A percentile compares a stretch with the other conserved stretches of the same genome.
Conservation (phyloP, 2,888 invertebrate species). For the Chrysolina haemoptera region DNA sequence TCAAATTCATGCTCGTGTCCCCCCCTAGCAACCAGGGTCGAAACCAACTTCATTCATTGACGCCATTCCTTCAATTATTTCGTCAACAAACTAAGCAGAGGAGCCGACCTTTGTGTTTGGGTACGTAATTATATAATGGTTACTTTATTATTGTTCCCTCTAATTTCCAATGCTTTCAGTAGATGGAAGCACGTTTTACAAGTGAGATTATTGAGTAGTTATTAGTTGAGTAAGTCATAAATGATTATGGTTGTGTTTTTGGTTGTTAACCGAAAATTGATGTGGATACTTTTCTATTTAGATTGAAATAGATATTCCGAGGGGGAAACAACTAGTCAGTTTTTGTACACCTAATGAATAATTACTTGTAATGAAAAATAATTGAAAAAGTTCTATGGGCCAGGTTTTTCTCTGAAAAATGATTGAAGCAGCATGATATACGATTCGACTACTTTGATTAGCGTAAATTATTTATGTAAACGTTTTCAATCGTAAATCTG, state of each 20-base stretch:
- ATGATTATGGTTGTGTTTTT: neutral
- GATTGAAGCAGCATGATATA: no score
- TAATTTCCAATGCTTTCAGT: conserved; percentile 42
- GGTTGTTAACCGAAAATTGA: neutral
- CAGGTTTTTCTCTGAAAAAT: no score
- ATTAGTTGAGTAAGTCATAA: conserved; percentile 6
- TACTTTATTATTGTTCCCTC: conserved; percentile 39
- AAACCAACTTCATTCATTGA: conserved; percentile 31
- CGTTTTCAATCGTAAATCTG: no score
- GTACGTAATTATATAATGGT: conserved; percentile 30
- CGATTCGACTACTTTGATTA: no score
- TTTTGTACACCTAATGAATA: no score
- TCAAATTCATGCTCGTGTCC: neutral
- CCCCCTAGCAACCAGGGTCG: neutral
- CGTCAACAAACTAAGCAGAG: neutral
- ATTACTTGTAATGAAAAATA: no score
- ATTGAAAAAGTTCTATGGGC: no score
- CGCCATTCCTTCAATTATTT: conserved; percentile 32
- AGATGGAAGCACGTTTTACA: conserved; percentile 49
- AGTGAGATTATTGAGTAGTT: conserved; percentile 31
- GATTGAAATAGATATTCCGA: neutral
- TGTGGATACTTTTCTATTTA: conserved; percentile 19
- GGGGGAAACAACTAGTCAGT: no score
- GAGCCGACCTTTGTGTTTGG: conserved; percentile 16
- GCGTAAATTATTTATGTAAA: no score